These are phyloP conservation scores for Ataeniobius toweri DNA, from an alignment of 2,797 vertebrate species.

Conservation along the genomic window DNA sequence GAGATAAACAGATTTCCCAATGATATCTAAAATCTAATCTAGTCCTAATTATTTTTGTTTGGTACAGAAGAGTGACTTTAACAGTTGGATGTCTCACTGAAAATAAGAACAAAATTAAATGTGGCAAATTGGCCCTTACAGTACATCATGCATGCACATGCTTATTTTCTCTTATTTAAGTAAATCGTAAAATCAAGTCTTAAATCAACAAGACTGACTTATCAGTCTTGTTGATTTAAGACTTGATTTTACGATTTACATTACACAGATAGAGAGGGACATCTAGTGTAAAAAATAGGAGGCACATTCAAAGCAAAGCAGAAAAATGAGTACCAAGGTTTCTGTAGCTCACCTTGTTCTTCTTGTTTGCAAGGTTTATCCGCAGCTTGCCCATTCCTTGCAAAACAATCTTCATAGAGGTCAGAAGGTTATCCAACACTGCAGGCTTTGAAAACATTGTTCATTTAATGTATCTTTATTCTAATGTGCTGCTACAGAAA, in stretches of 20 bases:
- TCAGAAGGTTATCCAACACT: slow-evolving; percentile 80
- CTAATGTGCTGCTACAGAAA: neutral
- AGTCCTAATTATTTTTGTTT: neutral
- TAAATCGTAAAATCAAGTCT: neutral
- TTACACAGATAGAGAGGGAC: slow-evolving; percentile 46
- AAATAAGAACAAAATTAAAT: neutral
- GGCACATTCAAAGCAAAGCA: slow-evolving; percentile 5
- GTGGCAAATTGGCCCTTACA: neutral
- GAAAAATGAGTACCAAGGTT: neutral
- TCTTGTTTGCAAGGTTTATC: slow-evolving; percentile 78
- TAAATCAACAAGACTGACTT: neutral
- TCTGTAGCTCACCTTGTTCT: slow-evolving; percentile 71
- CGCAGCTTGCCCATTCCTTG: slow-evolving; percentile 80
- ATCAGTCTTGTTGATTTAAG: neutral
- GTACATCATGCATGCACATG: neutral
- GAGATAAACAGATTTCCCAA: neutral
- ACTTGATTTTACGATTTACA: neutral
- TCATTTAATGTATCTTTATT: neutral
- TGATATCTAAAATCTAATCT: neutral
- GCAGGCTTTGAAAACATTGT: slow-evolving; percentile 63
- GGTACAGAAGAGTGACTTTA: neutral
- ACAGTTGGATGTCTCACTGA: neutral
- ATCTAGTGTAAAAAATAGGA: slow-evolving; percentile 53
- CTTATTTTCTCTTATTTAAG: neutral
- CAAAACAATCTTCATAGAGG: slow-evolving; percentile 81